phyloP scores from a whole-genome alignment of 2,888 invertebrate genomes.

The Apotomis turbidana region DNA sequence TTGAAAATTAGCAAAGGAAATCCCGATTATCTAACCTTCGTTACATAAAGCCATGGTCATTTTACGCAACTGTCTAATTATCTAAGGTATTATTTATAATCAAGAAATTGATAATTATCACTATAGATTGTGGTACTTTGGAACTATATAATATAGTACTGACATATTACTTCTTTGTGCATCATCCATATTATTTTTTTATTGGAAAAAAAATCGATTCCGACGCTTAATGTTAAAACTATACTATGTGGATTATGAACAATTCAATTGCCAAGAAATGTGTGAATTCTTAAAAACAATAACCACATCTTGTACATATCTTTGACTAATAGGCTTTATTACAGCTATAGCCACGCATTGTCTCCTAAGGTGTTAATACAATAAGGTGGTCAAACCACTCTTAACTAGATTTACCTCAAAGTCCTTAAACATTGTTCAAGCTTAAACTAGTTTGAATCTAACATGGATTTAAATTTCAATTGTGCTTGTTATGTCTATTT shows the following conservation, averaged over 20 bases:
- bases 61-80: slow-evolving; percentile 23
- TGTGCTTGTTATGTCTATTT: not conserved
- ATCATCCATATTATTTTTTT: too few species aligned
- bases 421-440: not conserved
- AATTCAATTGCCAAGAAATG: not conserved
- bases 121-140: not conserved
- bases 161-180: too few species aligned
- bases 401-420: slow-evolving; percentile 9
- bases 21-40: slow-evolving; percentile 30
- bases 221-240: not conserved
- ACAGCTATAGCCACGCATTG: not conserved
- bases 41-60: slow-evolving; percentile 37
- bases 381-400: not conserved
- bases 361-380: not conserved
- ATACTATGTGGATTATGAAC: not conserved
- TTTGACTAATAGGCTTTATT: not conserved
- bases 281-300: too few species aligned
- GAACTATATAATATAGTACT: not conserved
- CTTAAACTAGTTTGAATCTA: not conserved
- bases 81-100: slow-evolving; percentile 10
- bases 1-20: slow-evolving; percentile 1
- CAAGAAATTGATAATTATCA: slow-evolving; percentile 7
- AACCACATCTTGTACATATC: not conserved
- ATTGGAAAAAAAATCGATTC: too few species aligned
- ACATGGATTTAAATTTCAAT: not conserved